phyloP scores from a whole-genome alignment of 2,113 vertebrate genomes.

The Agapornis roseicollis region DNA sequence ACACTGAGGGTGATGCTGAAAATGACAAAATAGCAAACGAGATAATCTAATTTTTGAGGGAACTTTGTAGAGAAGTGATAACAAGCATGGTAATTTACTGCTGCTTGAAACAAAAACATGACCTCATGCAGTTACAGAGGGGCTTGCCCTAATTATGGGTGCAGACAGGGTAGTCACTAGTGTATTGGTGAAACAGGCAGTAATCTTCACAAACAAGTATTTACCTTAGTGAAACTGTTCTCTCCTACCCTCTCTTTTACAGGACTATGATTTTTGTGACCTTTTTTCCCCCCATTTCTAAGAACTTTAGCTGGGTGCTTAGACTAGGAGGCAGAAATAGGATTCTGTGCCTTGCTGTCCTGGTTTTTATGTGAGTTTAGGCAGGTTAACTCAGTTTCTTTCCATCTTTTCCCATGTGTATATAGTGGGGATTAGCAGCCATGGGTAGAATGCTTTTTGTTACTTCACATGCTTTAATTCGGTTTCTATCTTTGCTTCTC shows the following conservation, averaged over 20 bases:
- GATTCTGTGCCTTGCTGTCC: background rate
- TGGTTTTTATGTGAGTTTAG: background rate
- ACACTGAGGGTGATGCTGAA: background rate
- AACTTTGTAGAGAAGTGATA: constrained; percentile 10
- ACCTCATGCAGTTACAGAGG: constrained; percentile 36
- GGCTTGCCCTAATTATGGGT: constrained; percentile 50
- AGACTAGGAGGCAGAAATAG: background rate
- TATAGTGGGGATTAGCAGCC: background rate
- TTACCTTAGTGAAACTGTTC: background rate
- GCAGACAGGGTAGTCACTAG: constrained; percentile 20
- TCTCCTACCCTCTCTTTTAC: background rate
- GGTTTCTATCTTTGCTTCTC: background rate
- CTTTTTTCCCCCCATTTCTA: background rate
- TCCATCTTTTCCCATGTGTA: background rate
- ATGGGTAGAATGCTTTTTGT: background rate
- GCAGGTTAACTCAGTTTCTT: background rate
- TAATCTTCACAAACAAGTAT: background rate
- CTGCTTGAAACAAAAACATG: constrained; percentile 40
- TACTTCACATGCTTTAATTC: background rate
- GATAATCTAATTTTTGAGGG: constrained; percentile 32
- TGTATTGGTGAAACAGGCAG: constrained; percentile 11
- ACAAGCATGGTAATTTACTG: constrained; percentile 41
- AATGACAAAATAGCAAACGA: constrained; percentile 20
- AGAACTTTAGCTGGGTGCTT: background rate
- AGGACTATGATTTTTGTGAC: background rate